A percentile compares a stretch with the other conserved stretches of the same genome.
Evolutionary conservation across 2,888 invertebrate genomes (phyloP).

Genomic region (Proisotoma minuta): DNA sequence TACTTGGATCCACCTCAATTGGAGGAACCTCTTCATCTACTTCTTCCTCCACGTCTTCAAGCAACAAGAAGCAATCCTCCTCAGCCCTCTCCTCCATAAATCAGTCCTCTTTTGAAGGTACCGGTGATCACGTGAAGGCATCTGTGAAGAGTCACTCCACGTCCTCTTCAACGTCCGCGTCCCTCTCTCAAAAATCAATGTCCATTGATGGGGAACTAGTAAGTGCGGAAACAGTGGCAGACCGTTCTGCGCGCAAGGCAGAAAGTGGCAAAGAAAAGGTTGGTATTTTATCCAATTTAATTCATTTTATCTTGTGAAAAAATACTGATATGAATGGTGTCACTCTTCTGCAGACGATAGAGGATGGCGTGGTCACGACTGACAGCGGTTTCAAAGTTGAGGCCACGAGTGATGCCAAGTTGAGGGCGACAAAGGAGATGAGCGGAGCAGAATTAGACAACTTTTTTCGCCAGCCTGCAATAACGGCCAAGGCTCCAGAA

Average conservation of each 20-base stretch:
- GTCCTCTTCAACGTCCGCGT: conserved; percentile 17
- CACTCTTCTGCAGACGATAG: background rate
- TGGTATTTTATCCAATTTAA: too few species aligned
- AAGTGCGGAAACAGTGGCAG: conserved; percentile 23
- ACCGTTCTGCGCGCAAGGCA: conserved; percentile 16
- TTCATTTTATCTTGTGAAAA: background rate
- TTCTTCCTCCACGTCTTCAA: background rate
- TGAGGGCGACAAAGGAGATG: conserved; percentile 35
- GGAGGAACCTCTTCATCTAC: conserved; percentile 19
- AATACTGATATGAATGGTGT: background rate
- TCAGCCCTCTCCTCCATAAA: background rate
- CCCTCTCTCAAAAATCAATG: conserved; percentile 11
- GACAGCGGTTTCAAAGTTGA: conserved; percentile 22
- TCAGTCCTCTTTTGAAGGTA: background rate
- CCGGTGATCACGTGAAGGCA: conserved; percentile 14
- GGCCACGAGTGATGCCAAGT: conserved; percentile 14
- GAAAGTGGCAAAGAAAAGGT: conserved; percentile 27
- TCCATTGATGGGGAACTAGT: conserved; percentile 27
- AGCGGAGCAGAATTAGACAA: conserved; percentile 26
- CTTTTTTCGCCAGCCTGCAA: conserved; percentile 25
- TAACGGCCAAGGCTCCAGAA: conserved; percentile 26
- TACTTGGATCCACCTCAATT: conserved; percentile 9
- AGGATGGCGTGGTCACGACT: conserved; percentile 29
- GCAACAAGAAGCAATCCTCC: background rate
- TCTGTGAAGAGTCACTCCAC: conserved; percentile 27